Evolutionary conservation across 92 coral and sea anemone genomes (phyloP), one percentile per base, ranked within the genome.

Genomic region (Nematostella vectensis): DNA sequence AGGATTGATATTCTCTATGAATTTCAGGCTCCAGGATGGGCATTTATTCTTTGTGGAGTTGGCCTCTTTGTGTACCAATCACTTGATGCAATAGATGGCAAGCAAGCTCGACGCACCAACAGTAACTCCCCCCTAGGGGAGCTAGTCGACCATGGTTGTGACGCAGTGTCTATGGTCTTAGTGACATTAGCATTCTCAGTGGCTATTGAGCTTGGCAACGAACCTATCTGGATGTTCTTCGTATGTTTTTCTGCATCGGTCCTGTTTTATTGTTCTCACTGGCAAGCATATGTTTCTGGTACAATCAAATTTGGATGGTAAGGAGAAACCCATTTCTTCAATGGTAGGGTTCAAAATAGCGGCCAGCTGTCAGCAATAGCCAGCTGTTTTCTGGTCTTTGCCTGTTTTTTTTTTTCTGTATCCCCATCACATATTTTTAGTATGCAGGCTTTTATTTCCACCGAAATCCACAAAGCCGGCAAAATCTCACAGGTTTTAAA

Each of bases 141-240:
- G 55, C 76, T 89, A 21, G 76, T 89, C 17, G 97, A 89, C 71
- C 97, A 89, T 81, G 97, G 97, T 24, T 89, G 95, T 81, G 97
- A 89, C 67, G 79, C 97, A 1, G 40, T 85, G 31, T 82, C 91
- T 17, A 73, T 89, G 95, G 82, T 77, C 13, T 54, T 78, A 11
- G 72, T 87, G 49, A 49, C 67, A 20, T 43, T 80, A 49, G 80
- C 84, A 4, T 43, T 68, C 23, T 54, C 77, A 30, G 47, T 85
- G 29, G 83, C 97, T 25, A 3, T 73, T 0, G 76, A 85, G 60
- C 85, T 89, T 22, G 97, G 97, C 11, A 63, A 67, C 2, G 63
- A 77, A 55, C 97, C 97, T 27, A 57, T 36, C 11, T 89, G 95
- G 97, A 81, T 89, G 97, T 71, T 89, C 29, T 60, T 62, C 50